phyloP scores from a whole-genome alignment of 1,140 invertebrate species.

The Ceratina australensis region DNA sequence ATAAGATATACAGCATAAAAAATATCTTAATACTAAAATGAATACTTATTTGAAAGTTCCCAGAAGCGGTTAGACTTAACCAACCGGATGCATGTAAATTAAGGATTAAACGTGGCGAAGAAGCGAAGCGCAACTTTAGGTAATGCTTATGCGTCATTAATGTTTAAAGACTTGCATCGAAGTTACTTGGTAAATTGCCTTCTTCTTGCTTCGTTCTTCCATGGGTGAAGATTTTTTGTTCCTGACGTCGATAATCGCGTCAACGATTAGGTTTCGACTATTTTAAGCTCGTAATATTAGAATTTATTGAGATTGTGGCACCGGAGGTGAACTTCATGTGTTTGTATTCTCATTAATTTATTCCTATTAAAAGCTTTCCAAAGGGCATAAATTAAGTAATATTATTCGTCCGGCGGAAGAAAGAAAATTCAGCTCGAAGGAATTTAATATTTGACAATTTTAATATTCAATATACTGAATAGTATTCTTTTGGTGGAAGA shows the following conservation, averaged over 20 bases:
- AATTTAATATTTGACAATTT: background rate
- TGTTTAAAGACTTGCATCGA: conserved; percentile 30
- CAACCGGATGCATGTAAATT: conserved; percentile 16
- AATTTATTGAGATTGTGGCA: no score
- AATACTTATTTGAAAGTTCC: no score
- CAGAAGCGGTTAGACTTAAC: no score
- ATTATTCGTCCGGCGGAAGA: background rate
- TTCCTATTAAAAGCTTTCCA: no score
- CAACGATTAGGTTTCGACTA: background rate
- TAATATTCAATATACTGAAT: background rate
- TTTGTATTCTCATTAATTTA: no score
- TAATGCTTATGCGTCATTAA: conserved; percentile 31
- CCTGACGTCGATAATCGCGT: background rate
- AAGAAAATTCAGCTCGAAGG: no score
- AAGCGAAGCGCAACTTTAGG: conserved; percentile 32
- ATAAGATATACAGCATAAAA: no score
- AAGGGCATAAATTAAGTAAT: no score
- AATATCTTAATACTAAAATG: no score
- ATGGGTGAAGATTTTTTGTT: background rate
- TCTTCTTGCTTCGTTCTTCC: background rate
- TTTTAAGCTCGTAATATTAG: background rate
- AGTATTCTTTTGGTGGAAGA: no score
- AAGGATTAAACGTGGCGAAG: conserved; percentile 24
- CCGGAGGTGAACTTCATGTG: no score
- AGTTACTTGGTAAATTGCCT: conserved; percentile 12